Conservation (phyloP, 1,140 invertebrate genomes). For the Apocrypta bakeri region DNA sequence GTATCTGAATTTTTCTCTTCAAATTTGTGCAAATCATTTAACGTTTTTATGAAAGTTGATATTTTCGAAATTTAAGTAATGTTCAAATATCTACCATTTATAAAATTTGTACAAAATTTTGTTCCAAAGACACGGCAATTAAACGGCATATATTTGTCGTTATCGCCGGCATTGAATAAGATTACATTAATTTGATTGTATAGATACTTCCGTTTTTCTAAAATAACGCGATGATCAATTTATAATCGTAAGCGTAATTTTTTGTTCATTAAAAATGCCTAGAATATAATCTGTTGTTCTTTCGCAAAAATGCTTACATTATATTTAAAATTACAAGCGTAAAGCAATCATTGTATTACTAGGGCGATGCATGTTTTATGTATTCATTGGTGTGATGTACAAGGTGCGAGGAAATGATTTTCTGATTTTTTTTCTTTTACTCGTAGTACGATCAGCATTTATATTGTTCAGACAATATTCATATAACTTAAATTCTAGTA, state of each 20-base stretch:
- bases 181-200: conserved; percentile 34
- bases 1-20: conserved; percentile 27
- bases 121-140: conserved; percentile 39
- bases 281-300: conserved; percentile 22
- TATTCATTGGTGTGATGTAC: conserved; percentile 42
- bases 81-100: conserved; percentile 40
- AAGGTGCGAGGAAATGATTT: conserved; percentile 39
- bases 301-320: conserved; percentile 27
- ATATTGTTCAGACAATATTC: conserved; percentile 39
- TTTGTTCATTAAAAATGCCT: conserved; percentile 14
- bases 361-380: conserved; percentile 4
- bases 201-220: conserved; percentile 12
- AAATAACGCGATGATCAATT: conserved; percentile 15
- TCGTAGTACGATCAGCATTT: conserved; percentile 5
- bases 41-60: conserved; percentile 34
- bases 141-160: background rate
- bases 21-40: conserved; percentile 43
- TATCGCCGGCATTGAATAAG: background rate
- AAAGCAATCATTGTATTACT: conserved; percentile 35
- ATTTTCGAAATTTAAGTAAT: conserved; percentile 39
- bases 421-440: conserved; percentile 24
- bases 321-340: conserved; percentile 35
- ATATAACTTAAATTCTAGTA: conserved; percentile 54
- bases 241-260: conserved; percentile 29
- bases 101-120: conserved; percentile 53